A percentile compares a stretch with the other conserved stretches of the same genome.
Evolutionary conservation across 2,888 invertebrate species (phyloP).

Genomic region (Salpingus planirostris): DNA sequence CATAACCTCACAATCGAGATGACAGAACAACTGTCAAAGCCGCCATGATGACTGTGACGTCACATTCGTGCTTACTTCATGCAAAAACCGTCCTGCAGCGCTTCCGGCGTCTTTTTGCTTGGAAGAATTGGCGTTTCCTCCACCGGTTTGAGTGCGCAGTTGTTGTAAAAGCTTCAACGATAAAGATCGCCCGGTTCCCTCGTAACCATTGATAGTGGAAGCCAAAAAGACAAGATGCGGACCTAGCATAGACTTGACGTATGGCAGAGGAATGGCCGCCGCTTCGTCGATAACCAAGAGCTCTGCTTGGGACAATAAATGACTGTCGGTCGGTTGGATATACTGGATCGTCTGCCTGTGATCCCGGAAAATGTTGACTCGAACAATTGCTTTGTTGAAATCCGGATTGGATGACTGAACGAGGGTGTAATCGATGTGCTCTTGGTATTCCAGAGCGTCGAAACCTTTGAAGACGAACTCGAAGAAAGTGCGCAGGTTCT

Average conservation of each 20-base stretch:
- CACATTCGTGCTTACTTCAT: conserved; percentile 47
- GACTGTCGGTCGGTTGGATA: conserved; percentile 86
- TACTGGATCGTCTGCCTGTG: conserved; percentile 96
- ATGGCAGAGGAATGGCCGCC: conserved; percentile 92
- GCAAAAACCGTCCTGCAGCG: conserved; percentile 46
- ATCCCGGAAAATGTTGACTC: conserved; percentile 83
- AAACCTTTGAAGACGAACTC: conserved; percentile 95
- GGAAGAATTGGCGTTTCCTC: conserved; percentile 43
- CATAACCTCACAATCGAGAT: too few relatives aligned
- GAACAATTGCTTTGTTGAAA: conserved; percentile 90
- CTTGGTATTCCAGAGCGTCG: conserved; percentile 88
- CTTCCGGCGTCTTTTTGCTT: conserved; percentile 40
- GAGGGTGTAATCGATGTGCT: conserved; percentile 91
- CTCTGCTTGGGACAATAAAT: conserved; percentile 86
- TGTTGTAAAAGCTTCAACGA: conserved; percentile 92
- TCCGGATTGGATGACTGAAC: conserved; percentile 93
- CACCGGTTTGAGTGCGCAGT: conserved; percentile 55
- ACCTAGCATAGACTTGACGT: conserved; percentile 80
- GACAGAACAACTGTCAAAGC: too few relatives aligned
- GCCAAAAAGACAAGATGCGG: conserved; percentile 92
- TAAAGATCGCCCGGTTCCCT: conserved; percentile 94
- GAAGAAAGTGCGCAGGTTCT: conserved; percentile 94
- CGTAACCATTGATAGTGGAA: conserved; percentile 96
- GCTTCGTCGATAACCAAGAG: conserved; percentile 96
- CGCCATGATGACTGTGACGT: too few relatives aligned